Conservation (phyloP, 2,113 vertebrate species). For the Microcebus tavaratra region DNA sequence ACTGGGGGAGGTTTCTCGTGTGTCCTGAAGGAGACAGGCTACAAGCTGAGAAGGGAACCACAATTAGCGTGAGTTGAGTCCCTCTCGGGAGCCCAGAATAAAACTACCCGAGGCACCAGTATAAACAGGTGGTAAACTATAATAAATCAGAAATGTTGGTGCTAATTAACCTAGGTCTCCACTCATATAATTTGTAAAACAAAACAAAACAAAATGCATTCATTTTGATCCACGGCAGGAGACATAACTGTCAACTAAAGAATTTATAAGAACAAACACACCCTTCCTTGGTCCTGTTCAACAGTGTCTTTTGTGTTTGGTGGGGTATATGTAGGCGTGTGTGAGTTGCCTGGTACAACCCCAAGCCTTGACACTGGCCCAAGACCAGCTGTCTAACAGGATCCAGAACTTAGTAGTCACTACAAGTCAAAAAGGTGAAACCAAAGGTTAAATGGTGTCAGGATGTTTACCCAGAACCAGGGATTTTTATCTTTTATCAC, state of each 20-base stretch:
- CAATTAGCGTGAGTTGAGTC: neutral
- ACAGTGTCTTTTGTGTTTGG: neutral
- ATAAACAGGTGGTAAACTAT: neutral
- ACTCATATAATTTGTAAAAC: neutral
- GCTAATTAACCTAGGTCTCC: neutral
- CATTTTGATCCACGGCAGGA: neutral
- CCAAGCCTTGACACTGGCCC: neutral
- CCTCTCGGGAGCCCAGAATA: neutral
- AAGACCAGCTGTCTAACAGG: neutral
- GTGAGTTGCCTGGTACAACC: fast-evolving
- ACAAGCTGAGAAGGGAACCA: neutral
- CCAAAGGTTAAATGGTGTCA: neutral
- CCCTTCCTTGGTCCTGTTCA: fast-evolving
- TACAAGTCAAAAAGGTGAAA: neutral
- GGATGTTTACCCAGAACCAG: neutral
- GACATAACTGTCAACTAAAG: neutral
- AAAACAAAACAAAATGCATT: neutral
- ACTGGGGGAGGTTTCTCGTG: fast-evolving
- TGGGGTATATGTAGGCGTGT: neutral
- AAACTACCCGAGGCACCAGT: neutral
- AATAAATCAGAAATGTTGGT: neutral
- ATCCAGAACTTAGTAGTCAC: neutral
- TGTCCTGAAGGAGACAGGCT: neutral
- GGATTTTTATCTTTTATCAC: neutral
- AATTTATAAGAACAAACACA: neutral